Percentiles rank a stretch among this genome's conserved stretches.
phyloP scores from a whole-genome alignment of 2,797 vertebrate genomes.

The Intellagama lesueurii region DNA sequence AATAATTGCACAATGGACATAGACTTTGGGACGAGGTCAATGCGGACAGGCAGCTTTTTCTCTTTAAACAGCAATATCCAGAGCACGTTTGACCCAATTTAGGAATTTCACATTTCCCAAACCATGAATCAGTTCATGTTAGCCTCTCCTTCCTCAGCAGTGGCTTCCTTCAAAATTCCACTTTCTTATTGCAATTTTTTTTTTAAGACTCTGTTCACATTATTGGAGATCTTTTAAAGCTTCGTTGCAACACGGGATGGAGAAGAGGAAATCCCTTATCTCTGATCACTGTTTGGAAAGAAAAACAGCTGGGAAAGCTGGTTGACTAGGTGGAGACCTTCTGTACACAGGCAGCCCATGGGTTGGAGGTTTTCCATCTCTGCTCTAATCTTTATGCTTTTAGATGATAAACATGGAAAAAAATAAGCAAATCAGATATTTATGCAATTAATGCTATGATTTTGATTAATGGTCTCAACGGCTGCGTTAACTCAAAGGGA shows the following conservation, averaged over 20 bases:
- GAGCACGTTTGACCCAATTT: not conserved
- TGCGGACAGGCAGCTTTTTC: no score
- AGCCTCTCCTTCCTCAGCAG: not conserved
- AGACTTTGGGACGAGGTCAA: no score
- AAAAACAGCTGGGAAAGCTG: not conserved
- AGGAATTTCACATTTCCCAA: not conserved
- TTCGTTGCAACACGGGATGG: not conserved
- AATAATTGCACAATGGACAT: not conserved
- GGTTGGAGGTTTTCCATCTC: not conserved
- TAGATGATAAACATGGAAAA: constrained; percentile 41
- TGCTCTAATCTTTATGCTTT: constrained; percentile 25
- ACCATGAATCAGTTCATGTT: not conserved
- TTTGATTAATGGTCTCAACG: constrained; percentile 64
- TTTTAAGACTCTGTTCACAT: not conserved
- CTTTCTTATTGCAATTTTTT: not conserved
- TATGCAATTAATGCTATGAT: constrained; percentile 66
- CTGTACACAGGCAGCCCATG: no score
- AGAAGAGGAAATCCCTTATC: not conserved
- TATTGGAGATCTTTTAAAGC: not conserved
- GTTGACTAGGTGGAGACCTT: not conserved
- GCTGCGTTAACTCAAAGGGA: constrained; percentile 64
- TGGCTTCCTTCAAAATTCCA: not conserved
- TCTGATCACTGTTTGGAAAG: not conserved
- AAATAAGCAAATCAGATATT: constrained; percentile 67
- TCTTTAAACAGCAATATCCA: not conserved